Conservation (phyloP, 2,797 vertebrate species). For the Helarctos malayanus region DNA sequence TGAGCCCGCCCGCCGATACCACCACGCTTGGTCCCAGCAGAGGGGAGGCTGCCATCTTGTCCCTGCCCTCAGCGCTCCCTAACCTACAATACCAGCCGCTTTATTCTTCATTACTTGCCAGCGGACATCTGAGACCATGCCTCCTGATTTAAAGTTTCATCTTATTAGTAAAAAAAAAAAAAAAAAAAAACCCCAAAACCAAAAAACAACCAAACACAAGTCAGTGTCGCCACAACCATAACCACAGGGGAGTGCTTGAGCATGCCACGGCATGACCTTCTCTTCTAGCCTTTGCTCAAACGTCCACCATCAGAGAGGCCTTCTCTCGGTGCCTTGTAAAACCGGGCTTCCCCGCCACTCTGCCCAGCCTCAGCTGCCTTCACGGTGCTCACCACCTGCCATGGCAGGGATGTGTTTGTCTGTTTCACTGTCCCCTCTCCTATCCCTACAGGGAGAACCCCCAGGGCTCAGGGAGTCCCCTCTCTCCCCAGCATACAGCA, state of each 20-base stretch:
- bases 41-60: too few relatives aligned
- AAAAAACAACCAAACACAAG: neutral
- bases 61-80: neutral
- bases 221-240: neutral
- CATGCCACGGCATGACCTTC: neutral
- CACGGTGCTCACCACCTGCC: neutral
- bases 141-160: neutral
- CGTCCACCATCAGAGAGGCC: neutral
- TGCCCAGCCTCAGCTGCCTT: neutral
- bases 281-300: neutral
- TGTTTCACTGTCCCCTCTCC: neutral
- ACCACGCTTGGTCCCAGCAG: neutral
- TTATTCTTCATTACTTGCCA: neutral
- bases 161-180: neutral
- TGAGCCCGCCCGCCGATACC: neutral
- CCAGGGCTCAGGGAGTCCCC: rapidly evolving
- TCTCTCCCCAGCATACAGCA: neutral
- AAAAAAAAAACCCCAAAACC: too few relatives aligned
- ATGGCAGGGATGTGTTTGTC: neutral
- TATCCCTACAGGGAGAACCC: neutral
- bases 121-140: neutral
- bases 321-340: neutral
- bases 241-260: neutral
- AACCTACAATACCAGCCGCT: neutral
- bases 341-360: neutral